phyloP scores from a whole-genome alignment of 2,888 invertebrate genomes.

The Mesorhabditis spiculigera region DNA sequence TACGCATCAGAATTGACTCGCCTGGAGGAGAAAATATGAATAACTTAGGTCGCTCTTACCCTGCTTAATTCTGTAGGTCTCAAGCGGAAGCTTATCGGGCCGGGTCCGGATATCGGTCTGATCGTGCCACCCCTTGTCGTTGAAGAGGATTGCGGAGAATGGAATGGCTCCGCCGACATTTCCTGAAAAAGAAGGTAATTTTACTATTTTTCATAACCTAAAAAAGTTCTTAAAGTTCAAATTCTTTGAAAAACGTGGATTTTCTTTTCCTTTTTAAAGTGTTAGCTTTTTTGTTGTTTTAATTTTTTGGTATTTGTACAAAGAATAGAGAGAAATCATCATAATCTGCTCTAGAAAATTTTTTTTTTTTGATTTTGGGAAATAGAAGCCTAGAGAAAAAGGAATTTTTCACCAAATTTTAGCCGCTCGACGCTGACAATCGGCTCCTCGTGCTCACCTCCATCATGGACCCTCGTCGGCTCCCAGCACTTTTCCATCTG shows the following conservation, averaged over 20 bases:
- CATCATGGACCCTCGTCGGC: conserved; percentile 48
- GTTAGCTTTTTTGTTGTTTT: too few species aligned
- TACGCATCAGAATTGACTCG: conserved; percentile 36
- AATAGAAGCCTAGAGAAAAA: too few species aligned
- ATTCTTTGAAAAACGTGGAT: too few species aligned
- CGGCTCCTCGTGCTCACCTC: conserved; percentile 21
- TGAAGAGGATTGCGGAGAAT: conserved; percentile 49
- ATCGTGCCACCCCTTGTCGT: conserved; percentile 51
- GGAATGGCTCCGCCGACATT: conserved; percentile 52
- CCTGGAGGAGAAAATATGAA: conserved; percentile 11
- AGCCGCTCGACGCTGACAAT: neutral
- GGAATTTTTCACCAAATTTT: neutral
- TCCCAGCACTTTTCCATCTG: conserved; percentile 45
- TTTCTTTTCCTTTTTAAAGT: too few species aligned
- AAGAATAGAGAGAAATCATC: too few species aligned
- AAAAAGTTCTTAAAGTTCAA: too few species aligned
- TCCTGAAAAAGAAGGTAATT: conserved; percentile 15
- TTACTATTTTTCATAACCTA: too few species aligned
- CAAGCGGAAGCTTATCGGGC: conserved; percentile 43
- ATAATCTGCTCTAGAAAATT: too few species aligned
- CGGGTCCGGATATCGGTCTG: conserved; percentile 32
- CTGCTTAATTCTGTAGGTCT: conserved; percentile 34
- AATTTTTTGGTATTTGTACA: too few species aligned
- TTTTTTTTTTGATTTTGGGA: too few species aligned
- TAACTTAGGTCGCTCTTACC: conserved; percentile 11